Evolutionary conservation across 2,888 invertebrate genomes (phyloP).

Genomic region (Ashinkailepas kermadecensis): DNA sequence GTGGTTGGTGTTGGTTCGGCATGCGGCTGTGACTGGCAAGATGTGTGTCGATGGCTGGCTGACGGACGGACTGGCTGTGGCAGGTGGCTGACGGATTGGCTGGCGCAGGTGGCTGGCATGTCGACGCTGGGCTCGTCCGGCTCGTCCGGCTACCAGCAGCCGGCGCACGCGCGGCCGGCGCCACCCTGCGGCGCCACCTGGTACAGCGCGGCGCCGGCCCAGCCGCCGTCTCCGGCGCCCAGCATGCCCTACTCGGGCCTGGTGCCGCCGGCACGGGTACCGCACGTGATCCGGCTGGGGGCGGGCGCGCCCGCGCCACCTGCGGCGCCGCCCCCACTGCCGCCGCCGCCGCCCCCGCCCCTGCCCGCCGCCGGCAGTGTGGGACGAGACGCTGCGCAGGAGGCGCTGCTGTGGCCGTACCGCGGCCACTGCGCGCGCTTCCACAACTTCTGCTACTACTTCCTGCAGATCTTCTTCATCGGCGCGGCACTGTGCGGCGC

Average conservation of each 20-base stretch:
- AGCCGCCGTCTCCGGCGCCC: slow-evolving; percentile 2
- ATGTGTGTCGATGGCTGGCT: too few relatives aligned
- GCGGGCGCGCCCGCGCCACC: not conserved
- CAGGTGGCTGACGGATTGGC: too few relatives aligned
- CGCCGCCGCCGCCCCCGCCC: slow-evolving; percentile 16
- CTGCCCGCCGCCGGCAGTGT: not conserved
- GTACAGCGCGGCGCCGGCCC: not conserved
- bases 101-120: not conserved
- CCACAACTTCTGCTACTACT: slow-evolving; percentile 19
- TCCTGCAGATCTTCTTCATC: slow-evolving; percentile 8
- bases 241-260: slow-evolving; percentile 22
- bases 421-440: slow-evolving; percentile 17
- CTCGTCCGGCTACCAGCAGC: slow-evolving; percentile 20
- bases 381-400: not conserved
- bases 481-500: slow-evolving; percentile 9
- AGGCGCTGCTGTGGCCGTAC: not conserved
- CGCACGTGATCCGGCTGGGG: not conserved
- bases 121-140: slow-evolving; percentile 19
- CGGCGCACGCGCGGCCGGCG: slow-evolving; percentile 17
- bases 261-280: slow-evolving; percentile 15
- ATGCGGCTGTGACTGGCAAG: too few relatives aligned
- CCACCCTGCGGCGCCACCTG: not conserved
- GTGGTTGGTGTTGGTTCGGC: too few relatives aligned
- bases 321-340: not conserved
- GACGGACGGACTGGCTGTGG: too few relatives aligned